Base-by-base conservation (phyloP, 2,113 vertebrate species). In the Myodes glareolus region DNA sequence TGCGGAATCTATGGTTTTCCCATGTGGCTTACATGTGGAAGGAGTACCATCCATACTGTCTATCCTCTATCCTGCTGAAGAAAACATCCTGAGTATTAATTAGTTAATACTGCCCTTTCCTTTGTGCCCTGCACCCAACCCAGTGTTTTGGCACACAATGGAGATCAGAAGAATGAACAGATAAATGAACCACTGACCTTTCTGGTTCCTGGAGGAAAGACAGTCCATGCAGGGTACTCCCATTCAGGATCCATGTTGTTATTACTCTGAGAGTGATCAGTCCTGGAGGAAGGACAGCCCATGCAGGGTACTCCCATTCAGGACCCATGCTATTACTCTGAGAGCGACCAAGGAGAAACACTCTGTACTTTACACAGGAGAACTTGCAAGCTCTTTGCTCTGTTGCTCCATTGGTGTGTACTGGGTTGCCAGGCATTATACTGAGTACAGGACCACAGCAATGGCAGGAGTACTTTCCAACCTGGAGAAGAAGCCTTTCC, bases 381-480 rank as follows among this genome's bases (percentile, higher is more conserved):
- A 68, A 58, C 45, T 42, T 42, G 42, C 23, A 92, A 16, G 45
- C 36, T 92, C 36, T 33, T 84, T 75, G 84, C 72, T 92, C 68
- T 25, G 7, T 61, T 94, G 76, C 47, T 94, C 89, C 55, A 86
- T 25, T 76, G 80, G 81, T 73, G 55, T 87, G 16, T 63, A 75
- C 39, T 87, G 76, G 94, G 84, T 96, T 93, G 14, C 65, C 72
- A 84, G 70, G 63, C 95, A 75, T 36, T 65, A 6, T 72, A n/a
- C 42, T 42, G 78, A 96, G 58, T 31, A 55, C 50, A 88, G 92
- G 84, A 88, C 78, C 84, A 45, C 36, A 90, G 33, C 89, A 76
- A 65, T 95, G 45, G 47, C 90, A 97, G 55, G 47, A 61, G 78
- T 94, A 87, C 39, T 89, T 90, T 75, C 61, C 84, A 90, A 65